These are phyloP conservation scores for Xenops minutus DNA, from an alignment of 2,797 vertebrate species.

Conservation along the genomic window DNA sequence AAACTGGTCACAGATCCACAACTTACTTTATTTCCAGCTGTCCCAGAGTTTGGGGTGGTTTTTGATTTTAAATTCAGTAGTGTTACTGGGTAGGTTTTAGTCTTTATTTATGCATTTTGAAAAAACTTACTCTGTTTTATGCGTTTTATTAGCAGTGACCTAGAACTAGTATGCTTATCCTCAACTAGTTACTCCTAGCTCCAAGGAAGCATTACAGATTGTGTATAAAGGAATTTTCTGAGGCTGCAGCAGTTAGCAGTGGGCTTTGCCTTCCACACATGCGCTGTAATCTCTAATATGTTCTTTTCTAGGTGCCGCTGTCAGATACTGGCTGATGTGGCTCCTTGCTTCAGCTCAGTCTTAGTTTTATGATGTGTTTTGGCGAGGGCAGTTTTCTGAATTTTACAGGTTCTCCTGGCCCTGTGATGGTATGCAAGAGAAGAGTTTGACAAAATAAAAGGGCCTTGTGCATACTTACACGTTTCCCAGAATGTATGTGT, in stretches of 20 bases:
- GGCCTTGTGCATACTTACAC: conserved; percentile 76
- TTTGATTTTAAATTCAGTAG: not conserved
- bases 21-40: conserved; percentile 29
- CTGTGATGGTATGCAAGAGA: conserved; percentile 96
- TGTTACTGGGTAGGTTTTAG: conserved; percentile 3
- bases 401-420: conserved; percentile 94
- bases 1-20: not conserved
- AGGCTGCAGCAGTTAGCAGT: conserved; percentile 76
- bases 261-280: conserved; percentile 94
- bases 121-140: conserved; percentile 1
- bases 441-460: conserved; percentile 81
- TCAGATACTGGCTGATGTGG: conserved; percentile 95
- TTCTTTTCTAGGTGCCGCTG: conserved; percentile 96
- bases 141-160: not conserved
- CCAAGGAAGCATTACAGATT: conserved; percentile 28
- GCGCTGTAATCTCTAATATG: conserved; percentile 99
- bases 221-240: conserved; percentile 52
- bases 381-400: conserved; percentile 93
- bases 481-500: conserved; percentile 71
- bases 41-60: conserved; percentile 47
- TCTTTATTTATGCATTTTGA: not conserved
- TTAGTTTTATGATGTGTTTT: conserved; percentile 97
- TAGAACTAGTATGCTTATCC: not conserved
- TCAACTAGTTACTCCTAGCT: not conserved
- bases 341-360: conserved; percentile 91